These are phyloP conservation scores for Leptinotarsa defecta DNA, from an alignment of 1,140 invertebrate genomes.

Conservation along the genomic window DNA sequence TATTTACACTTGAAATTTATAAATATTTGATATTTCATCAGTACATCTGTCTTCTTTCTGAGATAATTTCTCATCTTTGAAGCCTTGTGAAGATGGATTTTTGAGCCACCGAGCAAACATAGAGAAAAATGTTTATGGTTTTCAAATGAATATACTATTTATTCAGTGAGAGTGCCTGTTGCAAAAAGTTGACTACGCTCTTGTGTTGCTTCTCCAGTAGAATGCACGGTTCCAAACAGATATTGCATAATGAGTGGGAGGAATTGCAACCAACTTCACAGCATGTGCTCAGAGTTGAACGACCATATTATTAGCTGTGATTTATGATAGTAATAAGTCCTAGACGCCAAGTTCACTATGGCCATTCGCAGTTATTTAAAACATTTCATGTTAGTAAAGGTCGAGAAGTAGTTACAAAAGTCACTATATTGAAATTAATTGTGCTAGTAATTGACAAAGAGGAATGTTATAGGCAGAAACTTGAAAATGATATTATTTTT, in stretches of 20 bases:
- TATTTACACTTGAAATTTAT: too few relatives aligned
- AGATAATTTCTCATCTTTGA: too few relatives aligned
- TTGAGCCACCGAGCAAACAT: too few relatives aligned
- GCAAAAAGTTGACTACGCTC: background rate
- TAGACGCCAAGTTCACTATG: conserved; percentile 13
- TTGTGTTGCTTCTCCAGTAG: background rate
- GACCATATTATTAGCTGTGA: conserved; percentile 25
- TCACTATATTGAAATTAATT: background rate
- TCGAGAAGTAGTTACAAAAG: background rate
- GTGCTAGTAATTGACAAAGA: background rate
- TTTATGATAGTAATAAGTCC: conserved; percentile 16
- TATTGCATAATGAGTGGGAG: conserved; percentile 27
- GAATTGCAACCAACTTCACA: conserved; percentile 19
- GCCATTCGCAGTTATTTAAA: conserved; percentile 17
- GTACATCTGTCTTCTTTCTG: too few relatives aligned
- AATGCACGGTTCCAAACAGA: background rate
- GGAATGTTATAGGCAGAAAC: background rate
- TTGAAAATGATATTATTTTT: too few relatives aligned
- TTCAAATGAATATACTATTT: too few relatives aligned
- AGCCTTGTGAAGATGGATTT: too few relatives aligned
- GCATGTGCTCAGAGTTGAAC: conserved; percentile 18
- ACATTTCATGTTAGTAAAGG: background rate
- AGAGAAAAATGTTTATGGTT: too few relatives aligned
- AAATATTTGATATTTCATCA: too few relatives aligned
- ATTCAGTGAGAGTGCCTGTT: too few relatives aligned